phyloP scores from a whole-genome alignment of 2,888 invertebrate species.

The Heteropelma amictum region DNA sequence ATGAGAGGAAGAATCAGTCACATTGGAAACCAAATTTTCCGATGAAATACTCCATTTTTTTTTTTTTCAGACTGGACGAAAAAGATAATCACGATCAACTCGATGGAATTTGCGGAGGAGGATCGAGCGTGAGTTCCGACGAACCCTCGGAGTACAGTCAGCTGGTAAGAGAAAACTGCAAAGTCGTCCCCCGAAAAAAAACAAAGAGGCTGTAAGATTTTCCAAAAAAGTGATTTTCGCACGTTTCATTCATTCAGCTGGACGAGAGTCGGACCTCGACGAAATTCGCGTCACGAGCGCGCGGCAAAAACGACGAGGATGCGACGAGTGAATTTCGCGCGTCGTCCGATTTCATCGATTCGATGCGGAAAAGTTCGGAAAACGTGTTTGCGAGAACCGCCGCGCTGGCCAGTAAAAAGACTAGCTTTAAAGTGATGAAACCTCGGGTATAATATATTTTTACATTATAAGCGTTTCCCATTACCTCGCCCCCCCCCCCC shows the following conservation, averaged over 20 bases:
- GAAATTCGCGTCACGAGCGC: constrained; percentile 43
- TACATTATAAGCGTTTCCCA: not conserved
- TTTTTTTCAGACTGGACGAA: constrained; percentile 21
- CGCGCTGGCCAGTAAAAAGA: constrained; percentile 75
- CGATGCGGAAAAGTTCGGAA: constrained; percentile 75
- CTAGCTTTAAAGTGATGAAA: constrained; percentile 76
- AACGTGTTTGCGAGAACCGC: constrained; percentile 76
- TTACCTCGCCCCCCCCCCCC: not conserved
- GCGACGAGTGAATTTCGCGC: constrained; percentile 68
- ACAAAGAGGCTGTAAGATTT: too few species aligned
- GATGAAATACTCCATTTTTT: too few species aligned
- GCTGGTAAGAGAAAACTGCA: constrained; percentile 31
- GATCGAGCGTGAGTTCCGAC: constrained; percentile 51
- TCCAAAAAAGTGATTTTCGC: too few species aligned
- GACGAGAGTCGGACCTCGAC: constrained; percentile 34
- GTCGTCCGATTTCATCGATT: constrained; percentile 74
- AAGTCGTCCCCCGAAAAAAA: too few species aligned
- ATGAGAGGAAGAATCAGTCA: not conserved
- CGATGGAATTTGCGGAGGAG: constrained; percentile 38
- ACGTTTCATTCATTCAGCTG: constrained; percentile 29
- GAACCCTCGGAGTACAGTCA: constrained; percentile 46
- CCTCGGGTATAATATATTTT: constrained; percentile 70
- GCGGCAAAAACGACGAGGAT: constrained; percentile 47
- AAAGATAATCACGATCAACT: constrained; percentile 11
- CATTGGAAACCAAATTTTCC: not conserved